Evolutionary conservation across 2,797 vertebrate species (phyloP), one percentile per base, ranked within the genome.

Genomic region (Platyrinchus mystaceus): DNA sequence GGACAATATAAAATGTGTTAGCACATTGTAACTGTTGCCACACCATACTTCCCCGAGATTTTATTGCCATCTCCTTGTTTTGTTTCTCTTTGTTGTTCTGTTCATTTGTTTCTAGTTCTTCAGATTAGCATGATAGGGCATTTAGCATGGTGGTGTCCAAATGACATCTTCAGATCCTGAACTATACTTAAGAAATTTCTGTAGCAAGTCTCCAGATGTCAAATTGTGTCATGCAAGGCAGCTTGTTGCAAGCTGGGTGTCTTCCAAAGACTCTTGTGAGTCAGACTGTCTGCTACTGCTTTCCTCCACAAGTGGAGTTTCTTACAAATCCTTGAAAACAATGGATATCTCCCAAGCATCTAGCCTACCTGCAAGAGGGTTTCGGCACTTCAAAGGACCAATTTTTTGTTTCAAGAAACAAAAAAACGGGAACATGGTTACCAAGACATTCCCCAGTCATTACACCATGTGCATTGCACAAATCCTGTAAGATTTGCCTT

Each of bases 241-340:
- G 68, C 19, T 94, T 84, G 41, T 60, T 89, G 71, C 50, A 84
- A 93, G 59, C 50, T 66, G 64, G 32, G 47, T 76, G 37, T 70
- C 78, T 95, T 89, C 85, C 58, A 92, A 43, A 83, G 44, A 17
- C 60, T 79, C 34, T 50, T 37, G 36, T 2, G 15, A 87, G 58
- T 93, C 81, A 90, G 63, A 53, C 50, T 85, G 60, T 70, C 82
- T 94, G 90, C 82, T 91, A 15, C 68, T 78, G 81, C 56, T 74
- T 87, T 92, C 27, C 21, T 43, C 26, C 3, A 19, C 39, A 62
- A 85, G 39, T 83, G 27, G 58, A 90, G 55, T 89, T 89, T 92
- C 63, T 89, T 68, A 63, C 8, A 75, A 80, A 80, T 92, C 49
- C n/a, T 78, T 89, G 55, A 47, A 84, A 84, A 52, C 8, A 73